Evolutionary conservation across 35 echinoderm and acorn worm genomes (phyloP).

Genomic region (Lytechinus variegatus): DNA sequence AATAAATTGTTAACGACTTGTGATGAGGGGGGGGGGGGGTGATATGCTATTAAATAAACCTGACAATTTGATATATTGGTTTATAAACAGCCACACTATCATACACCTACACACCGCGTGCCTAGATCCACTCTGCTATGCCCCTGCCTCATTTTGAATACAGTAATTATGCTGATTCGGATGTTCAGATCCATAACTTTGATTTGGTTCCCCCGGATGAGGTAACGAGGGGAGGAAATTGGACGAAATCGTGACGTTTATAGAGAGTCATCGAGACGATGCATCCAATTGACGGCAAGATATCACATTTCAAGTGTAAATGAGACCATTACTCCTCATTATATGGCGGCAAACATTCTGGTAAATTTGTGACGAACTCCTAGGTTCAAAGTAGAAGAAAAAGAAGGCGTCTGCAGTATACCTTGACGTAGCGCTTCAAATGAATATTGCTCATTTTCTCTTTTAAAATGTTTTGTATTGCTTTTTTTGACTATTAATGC

Average conservation of each 20-base stretch:
- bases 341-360: neutral
- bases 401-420: no score
- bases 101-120: neutral
- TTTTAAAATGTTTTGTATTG: no score
- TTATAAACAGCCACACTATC: no score
- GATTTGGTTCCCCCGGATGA: neutral
- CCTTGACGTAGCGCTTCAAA: no score
- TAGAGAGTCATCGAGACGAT: neutral
- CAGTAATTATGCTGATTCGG: neutral
- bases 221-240: neutral
- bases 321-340: neutral
- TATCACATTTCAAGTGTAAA: constrained; percentile 9
- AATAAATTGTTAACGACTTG: no score
- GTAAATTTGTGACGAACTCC: neutral
- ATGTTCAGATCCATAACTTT: neutral
- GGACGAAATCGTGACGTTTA: neutral
- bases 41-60: neutral
- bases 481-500: no score
- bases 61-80: no score
- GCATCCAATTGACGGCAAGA: neutral
- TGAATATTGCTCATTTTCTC: no score
- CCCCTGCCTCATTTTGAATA: neutral
- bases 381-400: neutral
- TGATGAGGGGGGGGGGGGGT: no score
- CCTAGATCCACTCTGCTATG: neutral